These are phyloP conservation scores for Hyaena hyaena DNA, from an alignment of 2,113 vertebrate genomes.

Conservation along the genomic window DNA sequence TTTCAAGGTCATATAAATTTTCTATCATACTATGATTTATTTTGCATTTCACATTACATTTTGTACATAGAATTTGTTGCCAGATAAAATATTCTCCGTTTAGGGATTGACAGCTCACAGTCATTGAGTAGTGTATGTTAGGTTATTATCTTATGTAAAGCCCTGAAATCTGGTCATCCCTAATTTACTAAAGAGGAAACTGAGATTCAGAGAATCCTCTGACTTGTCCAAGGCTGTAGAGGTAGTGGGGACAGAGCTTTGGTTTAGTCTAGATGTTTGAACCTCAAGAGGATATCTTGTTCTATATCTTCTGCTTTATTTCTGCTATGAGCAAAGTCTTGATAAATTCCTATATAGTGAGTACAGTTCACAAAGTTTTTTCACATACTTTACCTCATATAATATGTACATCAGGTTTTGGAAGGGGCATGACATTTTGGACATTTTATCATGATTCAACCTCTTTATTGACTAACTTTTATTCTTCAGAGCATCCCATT, in stretches of 20 bases:
- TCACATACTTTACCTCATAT: not conserved
- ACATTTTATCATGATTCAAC: conserved; percentile 5
- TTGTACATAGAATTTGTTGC: not conserved
- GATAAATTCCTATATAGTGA: not conserved
- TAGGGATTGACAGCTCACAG: not conserved
- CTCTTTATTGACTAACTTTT: conserved; percentile 19
- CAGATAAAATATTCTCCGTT: not conserved
- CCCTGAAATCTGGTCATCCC: too few species aligned
- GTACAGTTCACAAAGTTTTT: not conserved
- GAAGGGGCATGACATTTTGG: not conserved
- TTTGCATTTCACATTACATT: not conserved
- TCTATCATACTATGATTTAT: not conserved
- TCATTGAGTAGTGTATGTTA: not conserved
- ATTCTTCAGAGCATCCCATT: not conserved
- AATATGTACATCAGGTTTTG: not conserved
- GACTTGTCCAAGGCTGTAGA: not conserved
- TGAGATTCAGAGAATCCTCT: not conserved
- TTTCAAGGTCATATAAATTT: not conserved
- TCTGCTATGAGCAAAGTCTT: not conserved
- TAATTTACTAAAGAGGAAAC: not conserved
- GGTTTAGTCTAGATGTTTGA: not conserved
- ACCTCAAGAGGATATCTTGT: not conserved
- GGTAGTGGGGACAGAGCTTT: not conserved
- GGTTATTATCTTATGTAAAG: not conserved
- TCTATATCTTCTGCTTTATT: not conserved